Evolutionary conservation across 2,888 invertebrate species (phyloP), one percentile per base, ranked within the genome.

Genomic region (Drosophila percnosoma): DNA sequence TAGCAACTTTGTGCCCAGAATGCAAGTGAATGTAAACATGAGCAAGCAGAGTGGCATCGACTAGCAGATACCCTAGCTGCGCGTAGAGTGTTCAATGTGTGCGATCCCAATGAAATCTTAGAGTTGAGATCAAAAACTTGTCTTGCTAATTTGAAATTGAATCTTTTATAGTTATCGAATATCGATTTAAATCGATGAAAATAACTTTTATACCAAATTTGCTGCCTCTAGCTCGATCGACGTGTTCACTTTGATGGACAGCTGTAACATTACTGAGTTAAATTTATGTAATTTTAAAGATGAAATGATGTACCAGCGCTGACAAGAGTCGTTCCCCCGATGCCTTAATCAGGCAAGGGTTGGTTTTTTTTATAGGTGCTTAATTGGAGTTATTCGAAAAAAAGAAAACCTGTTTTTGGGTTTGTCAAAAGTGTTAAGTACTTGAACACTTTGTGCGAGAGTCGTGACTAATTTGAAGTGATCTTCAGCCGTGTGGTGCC

Each of bases 201-300:
- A 21, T 7, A 42, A 21, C 21, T 3, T 6, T 1, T 3, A 10
- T 11, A 2, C 2, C 2, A n/a, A 40, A 40, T n/a, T 40, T 11
- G n/a, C 10, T 5, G n/a, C 2, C n/a, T 6, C 0, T 13, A 1
- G 5, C 0, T 5, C 5, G 7, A 45, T 45, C 4, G 21, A 0
- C 1, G 40, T 5, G 21, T 42, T 21, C 1, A 24, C 24, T 15
- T 15, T 2, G 2, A 21, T 21, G 8, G 15, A 15, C 45, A 45
- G 24, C 8, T 45, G 45, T 15, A 2, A 45, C 24, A 13, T 15
- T 15, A 4, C 8, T 21, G 15, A 1, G 1, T 8, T 24, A 4
- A 24, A 1, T 45, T 4, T 8, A 45, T 45, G 24, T 2, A 15
- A 1, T 24, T 45, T 45, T 45, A 45, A 45, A 24, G 45, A 24